Percentiles rank a stretch among this genome's conserved stretches.
phyloP scores from a whole-genome alignment of 1,140 invertebrate species.

The Drosophila dunni region DNA sequence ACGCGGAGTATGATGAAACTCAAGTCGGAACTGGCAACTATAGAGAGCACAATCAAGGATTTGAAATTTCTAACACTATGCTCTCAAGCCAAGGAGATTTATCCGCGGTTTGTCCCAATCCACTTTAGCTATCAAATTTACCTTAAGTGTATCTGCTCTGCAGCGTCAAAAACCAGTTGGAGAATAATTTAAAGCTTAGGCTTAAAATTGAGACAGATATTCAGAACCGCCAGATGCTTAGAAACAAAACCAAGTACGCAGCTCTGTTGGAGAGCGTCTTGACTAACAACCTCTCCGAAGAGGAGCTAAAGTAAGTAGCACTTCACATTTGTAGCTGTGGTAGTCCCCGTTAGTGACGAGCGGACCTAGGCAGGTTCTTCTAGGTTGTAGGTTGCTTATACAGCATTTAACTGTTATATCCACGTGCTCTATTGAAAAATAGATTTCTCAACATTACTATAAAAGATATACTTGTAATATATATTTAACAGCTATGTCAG shows the following conservation, averaged over 20 bases:
- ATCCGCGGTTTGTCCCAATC: slow-evolving; percentile 10
- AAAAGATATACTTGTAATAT: too few relatives aligned
- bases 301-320: slow-evolving; percentile 66
- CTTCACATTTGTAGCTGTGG: too few relatives aligned
- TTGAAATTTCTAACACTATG: slow-evolving; percentile 75
- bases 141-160: not conserved
- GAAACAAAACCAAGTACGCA: slow-evolving; percentile 62
- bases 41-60: slow-evolving; percentile 72
- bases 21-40: slow-evolving; percentile 57
- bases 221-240: slow-evolving; percentile 46
- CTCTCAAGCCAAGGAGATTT: slow-evolving; percentile 72
- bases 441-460: too few relatives aligned
- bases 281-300: slow-evolving; percentile 68
- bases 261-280: slow-evolving; percentile 55
- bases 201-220: slow-evolving; percentile 51
- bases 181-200: slow-evolving; percentile 64
- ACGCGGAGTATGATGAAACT: slow-evolving; percentile 71
- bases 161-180: slow-evolving; percentile 68
- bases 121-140: not conserved
- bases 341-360: too few relatives aligned
- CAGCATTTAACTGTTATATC: too few relatives aligned
- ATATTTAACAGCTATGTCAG: too few relatives aligned
- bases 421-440: too few relatives aligned
- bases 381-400: too few relatives aligned
- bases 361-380: too few relatives aligned